Base-by-base conservation (phyloP, 2,888 invertebrate species). In the Zhuqinia jingwanae region DNA sequence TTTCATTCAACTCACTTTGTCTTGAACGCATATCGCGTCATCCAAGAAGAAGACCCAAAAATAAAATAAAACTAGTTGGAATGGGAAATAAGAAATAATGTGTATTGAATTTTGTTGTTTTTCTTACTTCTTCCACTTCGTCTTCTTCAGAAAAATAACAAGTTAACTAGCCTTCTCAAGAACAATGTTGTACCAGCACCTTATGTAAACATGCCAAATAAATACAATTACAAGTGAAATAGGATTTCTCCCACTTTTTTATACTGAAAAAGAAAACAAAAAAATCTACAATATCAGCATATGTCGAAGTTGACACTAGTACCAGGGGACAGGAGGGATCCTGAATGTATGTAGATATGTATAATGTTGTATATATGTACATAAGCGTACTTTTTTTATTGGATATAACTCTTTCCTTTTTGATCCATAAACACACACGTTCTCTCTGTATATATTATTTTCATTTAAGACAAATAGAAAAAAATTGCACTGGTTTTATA, bases 381-480 rank as follows among this genome's bases (percentile, higher is more conserved):
- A n/a, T n/a, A 36, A 17, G 65, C 10, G 65, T 65, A 65, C 42
- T 2, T 36, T 36, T 60, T 42, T 65, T n/a, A n/a, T n/a, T n/a
- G n/a, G n/a, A n/a, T n/a, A 10, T 36, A 30, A 36, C 65, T 27
- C 30, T 65, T 65, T 65, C 11, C 60, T 36, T 36, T 8, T 36
- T 36, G 36, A 60, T 22, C 17, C 17, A 63, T 63, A 30, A 15
- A 15, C n/a, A n/a, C n/a, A n/a, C n/a, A n/a, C n/a, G n/a, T n/a
- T 56, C 13, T 65, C 15, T 65, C 17, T 42, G 22, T 15, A 53
- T 36, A 36, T 36, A 36, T 36, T 36, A 3, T 30, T 75, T 25
- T 53, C 27, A 53, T 79, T 27, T 47, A 47, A 65, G 65, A 79
- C 79, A 79, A 79, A 65, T 63, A 50, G 79, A 65, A 50, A n/a